These are phyloP conservation scores for Ursus arctos DNA, from an alignment of 2,113 vertebrate genomes.

Conservation along the genomic window DNA sequence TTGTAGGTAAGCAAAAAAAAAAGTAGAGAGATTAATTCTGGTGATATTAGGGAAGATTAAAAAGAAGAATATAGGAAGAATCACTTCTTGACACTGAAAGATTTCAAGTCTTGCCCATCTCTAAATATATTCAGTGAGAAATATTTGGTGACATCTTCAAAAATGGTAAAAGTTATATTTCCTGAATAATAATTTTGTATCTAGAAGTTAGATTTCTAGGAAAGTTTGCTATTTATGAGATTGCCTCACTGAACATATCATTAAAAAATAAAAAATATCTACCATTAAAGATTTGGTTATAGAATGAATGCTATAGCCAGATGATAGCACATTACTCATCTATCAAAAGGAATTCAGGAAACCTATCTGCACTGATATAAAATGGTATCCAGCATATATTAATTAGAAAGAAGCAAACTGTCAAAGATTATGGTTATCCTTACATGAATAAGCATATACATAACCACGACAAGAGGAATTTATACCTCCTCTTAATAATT, in stretches of 20 bases:
- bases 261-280: slow-evolving; percentile 20
- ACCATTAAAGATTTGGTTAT: background rate
- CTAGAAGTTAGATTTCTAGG: background rate
- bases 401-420: background rate
- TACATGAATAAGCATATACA: background rate
- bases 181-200: background rate
- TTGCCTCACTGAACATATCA: background rate
- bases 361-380: background rate
- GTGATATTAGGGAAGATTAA: background rate
- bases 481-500: background rate
- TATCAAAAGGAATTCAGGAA: background rate
- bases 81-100: background rate
- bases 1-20: background rate
- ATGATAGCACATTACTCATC: background rate
- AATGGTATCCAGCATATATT: background rate
- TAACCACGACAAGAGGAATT: background rate
- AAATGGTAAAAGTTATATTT: background rate
- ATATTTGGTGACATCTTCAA: background rate
- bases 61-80: background rate
- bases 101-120: background rate
- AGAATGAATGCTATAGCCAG: background rate
- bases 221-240: background rate
- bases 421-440: background rate
- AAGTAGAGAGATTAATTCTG: background rate
- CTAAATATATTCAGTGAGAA: slow-evolving; percentile 10